Conservation (phyloP, 2,113 vertebrate species). For the Elanoides forficatus region DNA sequence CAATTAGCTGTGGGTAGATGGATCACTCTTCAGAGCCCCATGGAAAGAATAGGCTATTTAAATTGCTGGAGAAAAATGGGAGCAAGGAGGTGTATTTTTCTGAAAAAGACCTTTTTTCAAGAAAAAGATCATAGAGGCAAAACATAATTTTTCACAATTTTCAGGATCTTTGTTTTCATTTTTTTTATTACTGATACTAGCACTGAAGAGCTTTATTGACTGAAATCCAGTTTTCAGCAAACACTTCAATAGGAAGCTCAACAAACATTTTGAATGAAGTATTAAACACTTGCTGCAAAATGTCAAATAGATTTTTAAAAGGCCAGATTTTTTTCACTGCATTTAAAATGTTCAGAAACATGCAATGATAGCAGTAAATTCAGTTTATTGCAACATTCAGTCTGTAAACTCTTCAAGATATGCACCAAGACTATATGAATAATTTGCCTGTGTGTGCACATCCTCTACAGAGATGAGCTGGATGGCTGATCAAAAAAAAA, state of each 20-base stretch:
- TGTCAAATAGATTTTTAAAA: slow-evolving; percentile 25
- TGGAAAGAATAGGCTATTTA: not conserved
- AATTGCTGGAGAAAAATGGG: not conserved
- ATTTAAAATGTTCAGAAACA: not conserved
- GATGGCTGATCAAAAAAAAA: not conserved
- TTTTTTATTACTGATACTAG: not conserved
- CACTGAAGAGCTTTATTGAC: not conserved
- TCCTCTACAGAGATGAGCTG: not conserved
- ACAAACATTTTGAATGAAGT: slow-evolving; percentile 19
- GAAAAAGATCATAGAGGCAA: not conserved
- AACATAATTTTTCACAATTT: not conserved
- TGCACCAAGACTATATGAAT: not conserved
- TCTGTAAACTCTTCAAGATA: not conserved
- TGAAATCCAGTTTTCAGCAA: slow-evolving; percentile 14
- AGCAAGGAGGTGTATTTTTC: not conserved
- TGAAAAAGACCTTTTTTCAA: not conserved
- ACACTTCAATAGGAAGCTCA: not conserved
- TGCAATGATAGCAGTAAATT: not conserved
- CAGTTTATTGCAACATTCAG: not conserved
- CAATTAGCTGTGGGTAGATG: not conserved
- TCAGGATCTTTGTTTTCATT: not conserved
- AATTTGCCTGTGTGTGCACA: not conserved
- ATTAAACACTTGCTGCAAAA: slow-evolving; percentile 13
- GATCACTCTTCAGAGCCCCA: not conserved
- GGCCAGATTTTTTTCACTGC: not conserved